phyloP scores from a whole-genome alignment of 2,888 invertebrate genomes.

The Drosophila cracens region DNA sequence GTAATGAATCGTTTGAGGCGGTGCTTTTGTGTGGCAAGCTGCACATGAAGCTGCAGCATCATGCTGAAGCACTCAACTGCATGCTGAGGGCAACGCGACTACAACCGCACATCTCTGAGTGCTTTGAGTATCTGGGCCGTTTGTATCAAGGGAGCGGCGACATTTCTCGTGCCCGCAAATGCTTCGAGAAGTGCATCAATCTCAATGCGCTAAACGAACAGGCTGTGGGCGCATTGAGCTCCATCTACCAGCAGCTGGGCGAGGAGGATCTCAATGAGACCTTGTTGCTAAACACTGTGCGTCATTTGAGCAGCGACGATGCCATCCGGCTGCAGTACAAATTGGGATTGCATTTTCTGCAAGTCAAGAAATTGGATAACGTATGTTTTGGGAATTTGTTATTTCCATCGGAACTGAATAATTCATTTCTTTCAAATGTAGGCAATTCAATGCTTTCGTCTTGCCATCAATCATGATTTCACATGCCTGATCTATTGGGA shows the following conservation, averaged over 20 bases:
- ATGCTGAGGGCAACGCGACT: conserved; percentile 90
- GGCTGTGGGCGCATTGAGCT: conserved; percentile 91
- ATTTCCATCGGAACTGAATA: too few relatives aligned
- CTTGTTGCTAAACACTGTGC: conserved; percentile 82
- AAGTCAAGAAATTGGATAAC: conserved; percentile 89
- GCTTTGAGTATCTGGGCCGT: conserved; percentile 91
- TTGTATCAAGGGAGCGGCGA: conserved; percentile 89
- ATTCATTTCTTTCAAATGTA: conserved; percentile 15
- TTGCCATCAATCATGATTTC: conserved; percentile 89
- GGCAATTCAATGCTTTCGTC: conserved; percentile 91
- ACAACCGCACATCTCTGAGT: conserved; percentile 90
- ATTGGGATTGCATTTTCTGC: conserved; percentile 92
- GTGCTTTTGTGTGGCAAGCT: conserved; percentile 77
- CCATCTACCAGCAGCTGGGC: conserved; percentile 89
- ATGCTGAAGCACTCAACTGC: conserved; percentile 87
- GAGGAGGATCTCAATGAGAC: conserved; percentile 86
- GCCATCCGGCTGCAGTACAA: conserved; percentile 93
- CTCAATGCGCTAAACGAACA: conserved; percentile 89
- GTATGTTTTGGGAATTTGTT: conserved; percentile 47
- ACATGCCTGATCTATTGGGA: conserved; percentile 93
- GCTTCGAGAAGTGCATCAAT: conserved; percentile 93
- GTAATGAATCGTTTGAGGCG: conserved; percentile 70
- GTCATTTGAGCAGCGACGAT: conserved; percentile 85
- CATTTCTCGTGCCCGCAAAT: conserved; percentile 91
- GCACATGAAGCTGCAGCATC: conserved; percentile 85